A percentile compares a stretch with the other conserved stretches of the same genome.
Conservation (phyloP, 2,113 vertebrate genomes). For the Notiomystis cincta region DNA sequence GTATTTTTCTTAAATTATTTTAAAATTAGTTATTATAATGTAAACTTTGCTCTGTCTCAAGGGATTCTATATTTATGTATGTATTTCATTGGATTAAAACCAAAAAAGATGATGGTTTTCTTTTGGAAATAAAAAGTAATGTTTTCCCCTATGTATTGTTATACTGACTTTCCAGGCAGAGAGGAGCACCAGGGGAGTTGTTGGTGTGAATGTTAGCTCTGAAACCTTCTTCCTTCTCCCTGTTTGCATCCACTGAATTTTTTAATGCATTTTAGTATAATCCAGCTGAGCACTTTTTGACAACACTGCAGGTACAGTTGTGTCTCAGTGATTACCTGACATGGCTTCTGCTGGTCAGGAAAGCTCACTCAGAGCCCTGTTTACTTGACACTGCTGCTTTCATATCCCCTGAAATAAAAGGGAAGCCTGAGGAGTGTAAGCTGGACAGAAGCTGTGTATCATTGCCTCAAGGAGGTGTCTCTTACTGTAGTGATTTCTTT, state of each 20-base stretch:
- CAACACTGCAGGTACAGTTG: neutral
- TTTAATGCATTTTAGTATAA: neutral
- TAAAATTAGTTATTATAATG: neutral
- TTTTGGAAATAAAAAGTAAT: neutral
- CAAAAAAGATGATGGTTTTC: neutral
- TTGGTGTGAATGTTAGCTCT: neutral
- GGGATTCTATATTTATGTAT: neutral
- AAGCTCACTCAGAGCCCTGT: neutral
- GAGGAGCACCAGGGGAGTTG: neutral
- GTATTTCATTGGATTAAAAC: neutral
- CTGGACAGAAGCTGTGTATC: neutral
- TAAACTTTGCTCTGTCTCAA: neutral
- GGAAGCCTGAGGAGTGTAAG: neutral
- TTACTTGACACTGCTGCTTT: neutral
- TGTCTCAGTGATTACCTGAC: neutral
- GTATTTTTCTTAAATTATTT: neutral
- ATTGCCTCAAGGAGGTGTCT: neutral
- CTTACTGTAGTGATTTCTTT: neutral
- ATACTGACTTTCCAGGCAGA: neutral
- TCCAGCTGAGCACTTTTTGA: neutral
- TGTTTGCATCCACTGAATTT: neutral
- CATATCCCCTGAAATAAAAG: neutral
- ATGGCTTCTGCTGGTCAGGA: neutral
- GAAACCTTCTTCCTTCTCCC: too few species aligned
- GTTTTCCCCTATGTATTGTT: neutral